These are phyloP conservation scores for Rotaria sp. DNA, from an alignment of 2,888 invertebrate species.

Conservation along the genomic window DNA sequence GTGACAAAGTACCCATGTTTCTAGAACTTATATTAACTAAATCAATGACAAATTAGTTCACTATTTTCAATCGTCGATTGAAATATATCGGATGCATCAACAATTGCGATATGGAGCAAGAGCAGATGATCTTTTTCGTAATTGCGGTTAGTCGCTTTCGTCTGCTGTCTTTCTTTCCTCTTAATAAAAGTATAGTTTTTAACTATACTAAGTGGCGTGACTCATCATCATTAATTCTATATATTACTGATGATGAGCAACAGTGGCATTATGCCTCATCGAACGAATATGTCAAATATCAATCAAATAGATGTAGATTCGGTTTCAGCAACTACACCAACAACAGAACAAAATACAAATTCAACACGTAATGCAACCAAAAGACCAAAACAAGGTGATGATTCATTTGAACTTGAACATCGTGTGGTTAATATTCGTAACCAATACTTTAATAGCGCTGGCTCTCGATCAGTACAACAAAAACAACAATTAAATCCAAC, in stretches of 20 bases:
- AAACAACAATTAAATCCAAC: not conserved
- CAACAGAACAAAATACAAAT: not conserved
- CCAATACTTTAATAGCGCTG: not conserved
- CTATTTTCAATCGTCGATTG: too few species aligned
- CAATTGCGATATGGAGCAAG: too few species aligned
- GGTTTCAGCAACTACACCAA: not conserved
- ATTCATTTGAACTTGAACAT: not conserved
- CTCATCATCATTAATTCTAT: not conserved
- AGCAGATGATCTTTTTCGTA: too few species aligned
- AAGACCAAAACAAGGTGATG: not conserved
- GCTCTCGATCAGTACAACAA: not conserved
- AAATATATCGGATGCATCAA: too few species aligned
- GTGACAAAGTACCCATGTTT: too few species aligned
- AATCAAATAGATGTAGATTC: not conserved
- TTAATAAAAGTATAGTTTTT: not conserved
- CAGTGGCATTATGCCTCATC: not conserved
- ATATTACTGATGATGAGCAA: not conserved
- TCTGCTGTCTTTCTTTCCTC: too few species aligned
- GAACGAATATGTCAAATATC: not conserved
- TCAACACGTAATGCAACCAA: not conserved
- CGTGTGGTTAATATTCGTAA: not conserved
- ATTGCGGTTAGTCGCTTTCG: too few species aligned
- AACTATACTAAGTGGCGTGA: not conserved
- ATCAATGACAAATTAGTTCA: too few species aligned
- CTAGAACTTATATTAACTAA: too few species aligned